Evolutionary conservation across 2,888 invertebrate genomes (phyloP), one percentile per base, ranked within the genome.

Genomic region (Stenoptilia bipunctidactyla): DNA sequence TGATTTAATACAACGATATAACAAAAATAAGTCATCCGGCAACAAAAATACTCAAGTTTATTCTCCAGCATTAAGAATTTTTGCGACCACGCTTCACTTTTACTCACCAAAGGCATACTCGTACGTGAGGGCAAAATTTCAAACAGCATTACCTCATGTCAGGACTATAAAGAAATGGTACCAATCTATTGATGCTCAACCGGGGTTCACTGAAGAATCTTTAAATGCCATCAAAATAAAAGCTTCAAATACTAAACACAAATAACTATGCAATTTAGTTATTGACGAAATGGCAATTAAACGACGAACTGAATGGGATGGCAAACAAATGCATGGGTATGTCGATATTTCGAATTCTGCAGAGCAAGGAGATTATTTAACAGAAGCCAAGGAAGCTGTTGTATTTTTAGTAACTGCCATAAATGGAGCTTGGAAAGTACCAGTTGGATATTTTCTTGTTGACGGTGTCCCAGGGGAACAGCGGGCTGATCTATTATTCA

Each of bases 61-160:
- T 34, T 41, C 47, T 8, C 43, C 44, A 34, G 50, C 49, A 39
- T 12, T 58, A 4, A 39, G 52, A 36, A 39, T 40, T 30, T 58
- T 63, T 49, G 58, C 60, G 1, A 39, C 53, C 15, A 61, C 61
- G 3, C 41, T 62, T 2, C 52, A 63, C 38, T 64, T 55, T 40
- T 59, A 60, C 38, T 60, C 58, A 0, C 53, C 56, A n/a, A 55
- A 52, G 44, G 64, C 55, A 1, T 63, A 6, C 10, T 33, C 3
- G 13, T 2, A 13, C 3, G 4, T 3, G 12, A 2, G 10, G 10
- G 10, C n/a, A 47, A 50, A 46, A 34, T 68, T 61, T 46, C 42
- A 56, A 10, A 52, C 51, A 3, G 34, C n/a, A 2, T 14, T 34
- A 12, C 13, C 30, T 30, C 30, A 30, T 34, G 13, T 34, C 14